A percentile compares a stretch with the other conserved stretches of the same genome.
These are phyloP conservation scores for Hirudo medicinalis DNA, from an alignment of 1,140 invertebrate species.

Conservation along the genomic window DNA sequence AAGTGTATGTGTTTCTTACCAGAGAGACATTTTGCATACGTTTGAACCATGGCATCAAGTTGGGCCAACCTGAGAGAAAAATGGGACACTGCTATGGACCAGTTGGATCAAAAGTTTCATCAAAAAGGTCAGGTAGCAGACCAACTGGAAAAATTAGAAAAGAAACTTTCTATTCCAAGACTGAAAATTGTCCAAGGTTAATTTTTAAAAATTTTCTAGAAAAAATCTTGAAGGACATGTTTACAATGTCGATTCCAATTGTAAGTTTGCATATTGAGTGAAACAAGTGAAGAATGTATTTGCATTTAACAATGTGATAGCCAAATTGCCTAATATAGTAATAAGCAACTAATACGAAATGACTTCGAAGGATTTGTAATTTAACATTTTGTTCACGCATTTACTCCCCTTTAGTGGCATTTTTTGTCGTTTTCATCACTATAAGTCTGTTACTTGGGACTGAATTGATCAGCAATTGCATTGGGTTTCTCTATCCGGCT, in stretches of 20 bases:
- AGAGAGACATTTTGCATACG: no score
- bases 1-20: no score
- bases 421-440: not conserved
- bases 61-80: not conserved
- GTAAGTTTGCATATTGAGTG: no score
- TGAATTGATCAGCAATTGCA: conserved; percentile 74
- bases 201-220: not conserved
- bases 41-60: not conserved
- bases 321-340: no score
- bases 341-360: no score
- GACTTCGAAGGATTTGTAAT: no score
- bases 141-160: conserved; percentile 5
- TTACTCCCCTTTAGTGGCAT: not conserved
- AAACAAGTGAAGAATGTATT: no score
- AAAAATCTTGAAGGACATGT: no score
- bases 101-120: not conserved
- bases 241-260: no score
- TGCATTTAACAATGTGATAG: no score
- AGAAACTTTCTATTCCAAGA: conserved; percentile 8
- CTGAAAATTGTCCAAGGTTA: conserved; percentile 11
- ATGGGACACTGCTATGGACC: conserved; percentile 1
- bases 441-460: conserved; percentile 78
- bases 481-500: conserved; percentile 83
- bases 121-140: not conserved
- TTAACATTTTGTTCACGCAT: not conserved